These are phyloP conservation scores for Leguminivora glycinivorella DNA, from an alignment of 1,140 invertebrate species.

Conservation along the genomic window DNA sequence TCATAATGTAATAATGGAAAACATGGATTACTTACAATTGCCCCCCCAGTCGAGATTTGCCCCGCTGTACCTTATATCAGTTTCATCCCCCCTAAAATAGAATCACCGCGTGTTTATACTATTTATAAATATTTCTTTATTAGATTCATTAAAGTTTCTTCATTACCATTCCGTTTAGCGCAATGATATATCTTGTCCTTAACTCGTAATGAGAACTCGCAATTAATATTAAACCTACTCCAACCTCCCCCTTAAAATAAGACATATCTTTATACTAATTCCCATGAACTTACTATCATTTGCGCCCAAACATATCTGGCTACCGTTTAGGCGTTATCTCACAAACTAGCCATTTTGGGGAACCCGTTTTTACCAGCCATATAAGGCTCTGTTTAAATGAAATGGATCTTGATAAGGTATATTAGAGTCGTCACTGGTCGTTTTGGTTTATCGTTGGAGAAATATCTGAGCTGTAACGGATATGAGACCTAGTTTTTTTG, in stretches of 20 bases:
- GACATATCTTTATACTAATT: not conserved
- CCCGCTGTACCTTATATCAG: too few species aligned
- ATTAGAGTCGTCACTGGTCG: not conserved
- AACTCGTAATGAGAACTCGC: not conserved
- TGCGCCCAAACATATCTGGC: not conserved
- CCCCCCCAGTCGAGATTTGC: too few species aligned
- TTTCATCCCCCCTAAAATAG: too few species aligned
- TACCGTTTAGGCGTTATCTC: slow-evolving; percentile 6
- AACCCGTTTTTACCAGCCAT: not conserved
- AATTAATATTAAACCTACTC: slow-evolving; percentile 6
- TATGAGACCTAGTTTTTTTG: not conserved
- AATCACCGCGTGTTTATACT: too few species aligned
- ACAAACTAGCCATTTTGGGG: not conserved
- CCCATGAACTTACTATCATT: not conserved
- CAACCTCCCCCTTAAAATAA: not conserved
- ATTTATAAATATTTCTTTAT: too few species aligned
- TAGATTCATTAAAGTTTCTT: too few species aligned
- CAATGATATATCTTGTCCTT: not conserved
- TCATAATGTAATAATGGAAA: too few species aligned
- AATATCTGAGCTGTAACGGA: not conserved
- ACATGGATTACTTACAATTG: too few species aligned
- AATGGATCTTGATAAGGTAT: not conserved
- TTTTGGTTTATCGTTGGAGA: not conserved
- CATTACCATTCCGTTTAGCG: not conserved
- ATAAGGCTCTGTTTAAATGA: not conserved